These are phyloP conservation scores for Enhydra lutris DNA, from an alignment of 2,113 vertebrate genomes.

Conservation along the genomic window DNA sequence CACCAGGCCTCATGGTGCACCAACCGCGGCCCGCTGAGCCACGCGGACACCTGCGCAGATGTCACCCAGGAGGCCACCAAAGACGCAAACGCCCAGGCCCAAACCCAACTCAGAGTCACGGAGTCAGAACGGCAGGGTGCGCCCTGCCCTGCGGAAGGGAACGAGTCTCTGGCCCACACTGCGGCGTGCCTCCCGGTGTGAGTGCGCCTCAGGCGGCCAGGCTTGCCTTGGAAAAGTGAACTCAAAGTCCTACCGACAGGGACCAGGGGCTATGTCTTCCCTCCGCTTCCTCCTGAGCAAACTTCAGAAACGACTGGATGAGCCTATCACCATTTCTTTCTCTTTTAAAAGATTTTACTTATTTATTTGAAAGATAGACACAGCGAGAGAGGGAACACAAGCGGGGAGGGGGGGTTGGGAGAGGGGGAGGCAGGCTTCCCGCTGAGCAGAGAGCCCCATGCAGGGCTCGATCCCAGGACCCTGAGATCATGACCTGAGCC, in stretches of 20 bases:
- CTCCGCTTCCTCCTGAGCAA: not conserved
- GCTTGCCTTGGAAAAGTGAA: not conserved
- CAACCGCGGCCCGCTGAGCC: not conserved
- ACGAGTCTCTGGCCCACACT: not conserved
- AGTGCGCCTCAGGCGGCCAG: not conserved
- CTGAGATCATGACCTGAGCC: too few species aligned
- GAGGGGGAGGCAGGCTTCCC: too few species aligned
- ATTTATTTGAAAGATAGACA: too few species aligned
- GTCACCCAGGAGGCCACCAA: not conserved
- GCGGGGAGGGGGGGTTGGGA: too few species aligned
- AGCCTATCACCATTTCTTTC: not conserved
- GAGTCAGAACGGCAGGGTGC: not conserved
- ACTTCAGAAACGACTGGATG: not conserved
- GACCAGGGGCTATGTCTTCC: not conserved
- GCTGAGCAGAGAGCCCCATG: too few species aligned
- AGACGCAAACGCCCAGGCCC: not conserved
- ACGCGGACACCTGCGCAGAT: not conserved
- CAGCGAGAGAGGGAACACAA: too few species aligned
- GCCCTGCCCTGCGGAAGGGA: not conserved
- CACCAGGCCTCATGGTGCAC: not conserved
- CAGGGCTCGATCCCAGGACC: too few species aligned
- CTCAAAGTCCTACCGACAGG: not conserved
- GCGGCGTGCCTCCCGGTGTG: not conserved
- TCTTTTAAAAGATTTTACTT: too few species aligned
- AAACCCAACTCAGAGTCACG: not conserved